Evolutionary conservation across 2,888 invertebrate genomes (phyloP).

Genomic region (Drosophila meridionalis): DNA sequence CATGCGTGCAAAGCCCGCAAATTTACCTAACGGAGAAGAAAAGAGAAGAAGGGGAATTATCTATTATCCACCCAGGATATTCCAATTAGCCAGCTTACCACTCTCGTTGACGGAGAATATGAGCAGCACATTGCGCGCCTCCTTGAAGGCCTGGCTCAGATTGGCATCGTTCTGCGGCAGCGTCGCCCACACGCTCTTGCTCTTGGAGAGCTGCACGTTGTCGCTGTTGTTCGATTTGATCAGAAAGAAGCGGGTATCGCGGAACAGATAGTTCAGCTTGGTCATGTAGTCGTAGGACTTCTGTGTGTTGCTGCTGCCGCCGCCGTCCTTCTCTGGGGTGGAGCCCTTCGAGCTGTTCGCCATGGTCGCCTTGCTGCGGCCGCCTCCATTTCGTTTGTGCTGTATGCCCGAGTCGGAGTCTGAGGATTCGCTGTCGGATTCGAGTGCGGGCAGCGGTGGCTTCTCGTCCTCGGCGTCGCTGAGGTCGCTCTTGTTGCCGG

Average conservation of each 20-base stretch:
- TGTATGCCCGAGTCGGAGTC: conserved; percentile 83
- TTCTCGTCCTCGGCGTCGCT: conserved; percentile 79
- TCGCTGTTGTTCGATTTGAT: conserved; percentile 99
- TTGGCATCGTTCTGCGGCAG: conserved; percentile 98
- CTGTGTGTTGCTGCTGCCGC: conserved; percentile 46
- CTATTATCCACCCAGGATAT: background rate
- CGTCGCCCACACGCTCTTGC: conserved; percentile 98
- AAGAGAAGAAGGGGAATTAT: conserved; percentile 2
- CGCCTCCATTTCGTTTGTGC: conserved; percentile 78
- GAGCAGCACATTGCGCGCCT: conserved; percentile 96
- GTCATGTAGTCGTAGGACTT: conserved; percentile 92
- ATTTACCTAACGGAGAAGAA: conserved; percentile 87
- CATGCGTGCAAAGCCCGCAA: conserved; percentile 96
- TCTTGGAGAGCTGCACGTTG: conserved; percentile 97
- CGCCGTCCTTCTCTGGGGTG: conserved; percentile 62
- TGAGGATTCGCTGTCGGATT: conserved; percentile 82
- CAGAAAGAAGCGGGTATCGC: conserved; percentile 97
- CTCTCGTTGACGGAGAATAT: conserved; percentile 99
- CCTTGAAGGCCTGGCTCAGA: conserved; percentile 96
- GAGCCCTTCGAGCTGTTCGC: conserved; percentile 65
- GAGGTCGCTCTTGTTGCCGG: conserved; percentile 68
- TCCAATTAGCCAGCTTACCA: conserved; percentile 85
- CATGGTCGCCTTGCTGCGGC: conserved; percentile 57
- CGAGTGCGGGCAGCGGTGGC: conserved; percentile 61
- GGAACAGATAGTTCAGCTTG: conserved; percentile 96